A percentile compares a stretch with the other conserved stretches of the same genome.
Evolutionary conservation across 2,797 vertebrate genomes (phyloP).

Genomic region (Thaleichthys pacificus): DNA sequence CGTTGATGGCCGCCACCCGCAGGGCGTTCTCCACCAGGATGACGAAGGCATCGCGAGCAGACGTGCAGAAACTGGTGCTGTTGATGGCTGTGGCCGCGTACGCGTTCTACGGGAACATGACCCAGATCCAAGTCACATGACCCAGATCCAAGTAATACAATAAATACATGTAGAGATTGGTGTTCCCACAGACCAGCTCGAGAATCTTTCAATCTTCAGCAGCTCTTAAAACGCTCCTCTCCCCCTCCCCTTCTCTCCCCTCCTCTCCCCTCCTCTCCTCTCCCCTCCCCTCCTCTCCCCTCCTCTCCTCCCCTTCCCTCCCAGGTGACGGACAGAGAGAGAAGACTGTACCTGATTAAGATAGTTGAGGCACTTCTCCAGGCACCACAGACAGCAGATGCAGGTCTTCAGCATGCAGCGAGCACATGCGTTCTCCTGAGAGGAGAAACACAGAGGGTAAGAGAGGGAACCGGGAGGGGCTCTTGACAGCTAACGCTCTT

Average conservation of each 20-base stretch:
- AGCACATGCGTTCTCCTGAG: slow-evolving; percentile 92
- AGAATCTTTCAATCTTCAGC: too few species aligned
- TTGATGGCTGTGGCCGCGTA: slow-evolving; percentile 99
- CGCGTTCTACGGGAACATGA: slow-evolving; percentile 79
- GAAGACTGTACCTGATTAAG: slow-evolving; percentile 90
- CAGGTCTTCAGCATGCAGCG: slow-evolving; percentile 93
- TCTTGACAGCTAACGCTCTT: too few species aligned
- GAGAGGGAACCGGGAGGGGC: neutral
- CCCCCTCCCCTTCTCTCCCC: too few species aligned
- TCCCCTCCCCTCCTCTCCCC: neutral
- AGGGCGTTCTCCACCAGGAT: slow-evolving; percentile 96
- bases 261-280: too few species aligned
- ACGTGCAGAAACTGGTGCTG: slow-evolving; percentile 97
- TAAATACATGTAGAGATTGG: neutral
- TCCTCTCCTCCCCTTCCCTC: too few species aligned
- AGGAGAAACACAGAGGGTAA: slow-evolving; percentile 14
- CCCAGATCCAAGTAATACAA: neutral
- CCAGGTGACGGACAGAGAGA: neutral
- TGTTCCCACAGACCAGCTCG: too few species aligned
- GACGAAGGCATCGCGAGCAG: slow-evolving; percentile 94
- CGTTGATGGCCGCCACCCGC: slow-evolving; percentile 94
- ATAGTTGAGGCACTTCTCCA: slow-evolving; percentile 99
- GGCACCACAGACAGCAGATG: slow-evolving; percentile 98
- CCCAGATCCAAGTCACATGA: too few species aligned
- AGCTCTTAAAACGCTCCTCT: too few species aligned